Evolutionary conservation across 1,140 invertebrate genomes (phyloP).

Genomic region (Heliconius hermathena): DNA sequence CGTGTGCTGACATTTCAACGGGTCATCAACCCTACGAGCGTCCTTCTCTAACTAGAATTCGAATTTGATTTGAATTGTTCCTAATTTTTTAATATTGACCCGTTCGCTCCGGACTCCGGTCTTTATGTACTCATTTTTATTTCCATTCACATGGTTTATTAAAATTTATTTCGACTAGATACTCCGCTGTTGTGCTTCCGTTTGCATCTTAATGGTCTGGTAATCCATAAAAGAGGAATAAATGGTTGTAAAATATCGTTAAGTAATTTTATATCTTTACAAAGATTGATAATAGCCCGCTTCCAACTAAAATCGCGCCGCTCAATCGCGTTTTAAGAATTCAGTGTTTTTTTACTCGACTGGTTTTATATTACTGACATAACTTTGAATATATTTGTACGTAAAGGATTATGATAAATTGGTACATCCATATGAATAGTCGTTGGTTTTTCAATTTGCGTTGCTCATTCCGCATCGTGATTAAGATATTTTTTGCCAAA

Average conservation of each 20-base stretch:
- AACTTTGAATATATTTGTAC: slow-evolving; percentile 45
- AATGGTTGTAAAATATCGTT: slow-evolving; percentile 61
- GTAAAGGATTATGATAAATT: slow-evolving; percentile 48
- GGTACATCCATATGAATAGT: slow-evolving; percentile 40
- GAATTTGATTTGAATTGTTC: slow-evolving; percentile 79
- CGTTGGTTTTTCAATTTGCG: slow-evolving; percentile 41
- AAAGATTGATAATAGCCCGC: slow-evolving; percentile 63
- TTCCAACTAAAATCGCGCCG: slow-evolving; percentile 52
- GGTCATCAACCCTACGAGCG: slow-evolving; percentile 79
- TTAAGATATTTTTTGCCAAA: slow-evolving; percentile 33
- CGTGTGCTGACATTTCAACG: slow-evolving; percentile 76
- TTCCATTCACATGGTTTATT: slow-evolving; percentile 61
- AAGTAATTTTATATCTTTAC: slow-evolving; percentile 64
- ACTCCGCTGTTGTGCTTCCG: slow-evolving; percentile 63
- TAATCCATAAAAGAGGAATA: slow-evolving; percentile 62
- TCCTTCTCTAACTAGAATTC: slow-evolving; percentile 80
- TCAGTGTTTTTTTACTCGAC: slow-evolving; percentile 43
- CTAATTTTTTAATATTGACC: slow-evolving; percentile 76
- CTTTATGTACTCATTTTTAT: slow-evolving; percentile 49
- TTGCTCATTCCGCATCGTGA: slow-evolving; percentile 34
- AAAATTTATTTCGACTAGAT: slow-evolving; percentile 63
- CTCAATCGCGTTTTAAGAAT: slow-evolving; percentile 51
- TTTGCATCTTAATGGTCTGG: slow-evolving; percentile 62
- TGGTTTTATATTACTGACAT: slow-evolving; percentile 50
- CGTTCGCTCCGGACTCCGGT: slow-evolving; percentile 50